Percentiles rank a stretch among this genome's conserved stretches.
Conservation (phyloP, 2,113 vertebrate genomes). For the Taurulus bubalis region DNA sequence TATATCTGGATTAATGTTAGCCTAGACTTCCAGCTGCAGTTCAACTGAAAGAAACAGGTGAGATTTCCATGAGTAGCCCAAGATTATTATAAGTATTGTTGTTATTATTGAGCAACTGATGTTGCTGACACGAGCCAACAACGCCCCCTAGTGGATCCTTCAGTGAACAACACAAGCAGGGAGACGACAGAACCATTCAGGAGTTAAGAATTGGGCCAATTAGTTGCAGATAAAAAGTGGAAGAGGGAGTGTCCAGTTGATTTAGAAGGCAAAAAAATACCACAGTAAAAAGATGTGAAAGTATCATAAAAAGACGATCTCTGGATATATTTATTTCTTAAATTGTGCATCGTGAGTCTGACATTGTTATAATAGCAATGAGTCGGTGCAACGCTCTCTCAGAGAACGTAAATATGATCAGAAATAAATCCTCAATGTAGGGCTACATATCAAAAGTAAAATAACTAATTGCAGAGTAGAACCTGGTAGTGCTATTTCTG, state of each 20-base stretch:
- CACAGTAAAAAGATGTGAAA: background rate
- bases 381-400: background rate
- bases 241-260: background rate
- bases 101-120: background rate
- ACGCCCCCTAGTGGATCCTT: constrained; percentile 67
- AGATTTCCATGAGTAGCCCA: background rate
- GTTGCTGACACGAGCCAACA: constrained; percentile 13
- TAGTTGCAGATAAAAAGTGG: background rate
- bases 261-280: background rate
- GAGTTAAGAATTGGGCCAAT: background rate
- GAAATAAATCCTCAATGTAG: no score
- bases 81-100: background rate
- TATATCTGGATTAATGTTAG: background rate
- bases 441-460: background rate
- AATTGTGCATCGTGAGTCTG: background rate
- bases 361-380: background rate
- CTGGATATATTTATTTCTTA: background rate
- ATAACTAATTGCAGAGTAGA: background rate
- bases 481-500: background rate
- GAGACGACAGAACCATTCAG: background rate
- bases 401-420: no score
- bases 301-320: background rate
- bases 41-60: background rate
- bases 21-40: background rate
- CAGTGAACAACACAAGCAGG: constrained; percentile 15